phyloP scores from a whole-genome alignment of 2,888 invertebrate genomes.

The Sepioteuthis lessoniana region DNA sequence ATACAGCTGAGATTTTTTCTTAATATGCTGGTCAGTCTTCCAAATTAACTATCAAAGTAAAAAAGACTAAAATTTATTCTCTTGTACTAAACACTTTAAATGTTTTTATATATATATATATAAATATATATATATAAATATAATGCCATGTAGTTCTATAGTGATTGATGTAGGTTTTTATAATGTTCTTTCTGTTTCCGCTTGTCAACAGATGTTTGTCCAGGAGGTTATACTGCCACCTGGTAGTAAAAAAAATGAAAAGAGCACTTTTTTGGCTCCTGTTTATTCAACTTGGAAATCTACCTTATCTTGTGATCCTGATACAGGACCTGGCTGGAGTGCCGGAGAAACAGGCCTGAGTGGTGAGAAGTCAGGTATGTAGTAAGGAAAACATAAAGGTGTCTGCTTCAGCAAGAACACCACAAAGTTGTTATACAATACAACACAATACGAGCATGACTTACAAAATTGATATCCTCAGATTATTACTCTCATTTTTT shows the following conservation, averaged over 20 bases:
- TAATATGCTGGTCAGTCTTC: neutral
- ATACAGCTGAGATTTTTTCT: neutral
- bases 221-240: slow-evolving; percentile 1
- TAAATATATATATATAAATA: neutral
- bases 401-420: neutral
- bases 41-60: neutral
- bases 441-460: neutral
- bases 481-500: neutral
- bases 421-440: neutral
- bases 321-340: slow-evolving; percentile 33
- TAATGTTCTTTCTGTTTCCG: slow-evolving; percentile 33
- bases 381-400: slow-evolving; percentile 7
- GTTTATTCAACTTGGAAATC: slow-evolving; percentile 33
- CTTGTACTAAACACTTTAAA: neutral
- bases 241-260: slow-evolving; percentile 33
- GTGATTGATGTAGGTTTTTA: slow-evolving; percentile 16
- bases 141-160: neutral
- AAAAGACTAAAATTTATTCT: neutral
- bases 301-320: slow-evolving; percentile 8
- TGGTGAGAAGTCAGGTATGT: slow-evolving; percentile 33
- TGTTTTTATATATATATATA: neutral
- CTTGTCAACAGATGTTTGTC: slow-evolving; percentile 33
- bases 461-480: slow-evolving; percentile 18
- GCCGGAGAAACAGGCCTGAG: slow-evolving; percentile 33
- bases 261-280: slow-evolving; percentile 33